phyloP scores from a whole-genome alignment of 2,113 vertebrate genomes.

The Ranitomeya variabilis region DNA sequence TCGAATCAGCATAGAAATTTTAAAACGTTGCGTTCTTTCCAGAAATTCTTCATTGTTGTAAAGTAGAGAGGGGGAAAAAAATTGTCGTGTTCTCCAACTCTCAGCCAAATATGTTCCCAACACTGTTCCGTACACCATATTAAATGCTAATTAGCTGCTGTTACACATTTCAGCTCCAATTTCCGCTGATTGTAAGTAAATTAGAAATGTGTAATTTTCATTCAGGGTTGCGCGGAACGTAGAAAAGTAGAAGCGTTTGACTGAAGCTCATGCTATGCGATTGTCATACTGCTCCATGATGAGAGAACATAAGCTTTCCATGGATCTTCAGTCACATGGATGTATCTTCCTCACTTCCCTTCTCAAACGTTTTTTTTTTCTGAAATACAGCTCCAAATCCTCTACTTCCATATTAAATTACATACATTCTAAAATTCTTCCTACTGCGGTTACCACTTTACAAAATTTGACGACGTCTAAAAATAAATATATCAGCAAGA shows the following conservation, averaged over 20 bases:
- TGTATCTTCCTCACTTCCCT: neutral
- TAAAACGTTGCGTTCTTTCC: neutral
- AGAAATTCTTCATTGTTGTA: constrained; percentile 23
- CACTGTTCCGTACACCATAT: constrained; percentile 41
- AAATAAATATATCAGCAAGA: no score
- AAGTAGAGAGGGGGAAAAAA: neutral
- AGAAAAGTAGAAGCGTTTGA: neutral
- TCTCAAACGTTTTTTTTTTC: no score
- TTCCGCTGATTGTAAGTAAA: constrained; percentile 32
- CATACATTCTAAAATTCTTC: no score
- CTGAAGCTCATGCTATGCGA: neutral
- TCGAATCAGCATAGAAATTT: neutral
- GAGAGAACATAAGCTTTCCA: neutral
- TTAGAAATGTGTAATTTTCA: constrained; percentile 20
- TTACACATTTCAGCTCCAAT: constrained; percentile 44
- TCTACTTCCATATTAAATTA: no score
- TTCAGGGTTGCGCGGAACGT: neutral
- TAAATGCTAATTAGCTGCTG: constrained; percentile 50
- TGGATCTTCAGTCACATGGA: neutral
- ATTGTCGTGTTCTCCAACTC: neutral
- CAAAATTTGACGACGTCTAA: no score
- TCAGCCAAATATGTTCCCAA: constrained; percentile 36
- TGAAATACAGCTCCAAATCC: no score
- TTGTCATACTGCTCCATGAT: neutral
- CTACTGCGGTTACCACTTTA: no score